Percentiles rank a stretch among this genome's conserved stretches.
Evolutionary conservation across 2,797 vertebrate genomes (phyloP).

Genomic region (Eospalax fontanierii): DNA sequence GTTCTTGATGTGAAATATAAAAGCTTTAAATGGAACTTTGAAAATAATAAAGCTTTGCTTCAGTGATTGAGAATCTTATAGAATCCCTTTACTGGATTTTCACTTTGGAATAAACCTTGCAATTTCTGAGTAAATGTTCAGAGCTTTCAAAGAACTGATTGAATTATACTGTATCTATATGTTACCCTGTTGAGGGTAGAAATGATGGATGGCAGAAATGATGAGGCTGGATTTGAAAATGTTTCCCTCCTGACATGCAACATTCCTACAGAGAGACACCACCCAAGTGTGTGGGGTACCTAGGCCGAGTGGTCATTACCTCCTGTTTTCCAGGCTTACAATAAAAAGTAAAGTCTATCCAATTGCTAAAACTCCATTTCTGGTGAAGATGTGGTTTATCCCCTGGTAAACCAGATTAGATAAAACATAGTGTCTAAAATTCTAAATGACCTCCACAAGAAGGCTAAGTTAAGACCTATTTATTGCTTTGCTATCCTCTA

Average conservation of each 20-base stretch:
- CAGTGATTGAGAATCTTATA: neutral
- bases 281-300: neutral
- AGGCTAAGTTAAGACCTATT: neutral
- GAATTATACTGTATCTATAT: neutral
- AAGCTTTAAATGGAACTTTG: conserved; percentile 56
- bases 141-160: neutral
- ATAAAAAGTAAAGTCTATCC: neutral
- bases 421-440: neutral
- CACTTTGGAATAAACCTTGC: neutral
- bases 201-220: no score
- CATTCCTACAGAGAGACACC: neutral
- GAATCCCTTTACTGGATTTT: conserved; percentile 15
- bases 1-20: conserved; percentile 53
- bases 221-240: neutral
- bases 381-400: neutral
- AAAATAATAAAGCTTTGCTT: conserved; percentile 38
- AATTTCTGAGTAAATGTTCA: neutral
- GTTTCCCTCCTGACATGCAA: no score
- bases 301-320: neutral
- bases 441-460: neutral
- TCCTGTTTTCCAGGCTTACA: neutral
- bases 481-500: neutral
- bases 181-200: neutral
- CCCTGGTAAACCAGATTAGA: neutral
- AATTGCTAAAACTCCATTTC: conserved; percentile 2